Evolutionary conservation across 2,797 vertebrate genomes (phyloP).

Genomic region (Coregonus sp.): DNA sequence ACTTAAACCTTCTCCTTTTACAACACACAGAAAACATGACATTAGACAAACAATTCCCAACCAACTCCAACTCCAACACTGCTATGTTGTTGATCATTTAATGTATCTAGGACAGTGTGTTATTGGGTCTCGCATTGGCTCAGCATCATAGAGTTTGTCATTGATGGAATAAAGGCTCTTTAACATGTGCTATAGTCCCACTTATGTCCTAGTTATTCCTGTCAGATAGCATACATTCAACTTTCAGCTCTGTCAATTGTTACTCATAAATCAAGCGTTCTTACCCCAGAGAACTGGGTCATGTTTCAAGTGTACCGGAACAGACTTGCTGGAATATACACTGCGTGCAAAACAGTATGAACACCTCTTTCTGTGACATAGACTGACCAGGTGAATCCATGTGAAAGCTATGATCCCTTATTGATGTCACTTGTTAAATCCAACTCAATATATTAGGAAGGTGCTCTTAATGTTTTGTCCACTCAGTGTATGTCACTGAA

Average conservation of each 20-base stretch:
- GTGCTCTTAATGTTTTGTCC: too few relatives aligned
- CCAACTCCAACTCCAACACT: not conserved
- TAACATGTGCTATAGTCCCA: too few relatives aligned
- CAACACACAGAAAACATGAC: conserved; percentile 2
- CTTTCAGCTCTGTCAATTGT: conserved; percentile 51
- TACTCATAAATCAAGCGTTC: conserved; percentile 28
- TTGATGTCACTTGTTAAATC: too few relatives aligned
- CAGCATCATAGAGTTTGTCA: not conserved
- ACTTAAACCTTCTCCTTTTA: conserved; percentile 27
- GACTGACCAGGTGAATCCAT: too few relatives aligned
- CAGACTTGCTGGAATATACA: conserved; percentile 51
- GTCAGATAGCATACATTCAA: conserved; percentile 33
- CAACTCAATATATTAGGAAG: too few relatives aligned
- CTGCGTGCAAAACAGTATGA: too few relatives aligned
- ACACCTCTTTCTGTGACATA: too few relatives aligned
- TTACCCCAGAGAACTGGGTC: conserved; percentile 62
- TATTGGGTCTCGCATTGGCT: not conserved
- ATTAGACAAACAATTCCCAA: not conserved
- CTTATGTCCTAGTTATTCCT: conserved; percentile 32
- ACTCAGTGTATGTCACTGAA: conserved; percentile 47
- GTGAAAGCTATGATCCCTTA: too few relatives aligned
- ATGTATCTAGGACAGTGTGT: not conserved
- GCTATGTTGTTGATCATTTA: not conserved
- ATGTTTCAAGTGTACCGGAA: conserved; percentile 66
- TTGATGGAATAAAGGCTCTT: too few relatives aligned